These are phyloP conservation scores for Phaonia tiefii DNA, from an alignment of 2,888 invertebrate species.

Conservation along the genomic window DNA sequence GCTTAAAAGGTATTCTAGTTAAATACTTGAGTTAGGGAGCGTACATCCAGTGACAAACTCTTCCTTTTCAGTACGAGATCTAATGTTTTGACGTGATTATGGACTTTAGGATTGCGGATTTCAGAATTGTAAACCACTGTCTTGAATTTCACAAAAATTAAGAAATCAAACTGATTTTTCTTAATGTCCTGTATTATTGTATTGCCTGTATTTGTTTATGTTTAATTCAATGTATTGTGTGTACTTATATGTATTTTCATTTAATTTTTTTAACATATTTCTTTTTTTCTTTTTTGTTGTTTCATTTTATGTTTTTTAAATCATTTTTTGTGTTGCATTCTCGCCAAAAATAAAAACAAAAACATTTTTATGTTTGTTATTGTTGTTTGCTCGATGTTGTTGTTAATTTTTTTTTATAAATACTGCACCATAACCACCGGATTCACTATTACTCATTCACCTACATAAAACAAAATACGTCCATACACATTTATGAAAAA, in stretches of 20 bases:
- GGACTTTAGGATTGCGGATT: slow-evolving; percentile 38
- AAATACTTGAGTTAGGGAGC: too few species aligned
- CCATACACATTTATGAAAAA: slow-evolving; percentile 29
- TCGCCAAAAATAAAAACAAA: neutral
- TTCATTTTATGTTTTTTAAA: slow-evolving; percentile 70
- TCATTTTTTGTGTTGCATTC: slow-evolving; percentile 70
- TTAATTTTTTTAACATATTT: slow-evolving; percentile 40
- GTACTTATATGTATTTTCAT: slow-evolving; percentile 53
- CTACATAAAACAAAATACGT: slow-evolving; percentile 38
- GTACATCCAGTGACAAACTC: too few species aligned
- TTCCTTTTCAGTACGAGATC: too few species aligned
- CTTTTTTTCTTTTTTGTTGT: slow-evolving; percentile 53
- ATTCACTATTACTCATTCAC: slow-evolving; percentile 43
- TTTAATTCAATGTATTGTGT: slow-evolving; percentile 25
- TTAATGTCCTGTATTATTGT: too few species aligned
- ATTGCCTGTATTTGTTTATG: slow-evolving; percentile 12
- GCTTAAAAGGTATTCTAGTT: too few species aligned
- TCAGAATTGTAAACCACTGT: slow-evolving; percentile 58
- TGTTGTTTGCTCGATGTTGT: slow-evolving; percentile 15
- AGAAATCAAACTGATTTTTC: slow-evolving; percentile 62
- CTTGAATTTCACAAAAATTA: slow-evolving; percentile 60
- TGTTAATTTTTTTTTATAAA: neutral
- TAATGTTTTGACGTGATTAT: slow-evolving; percentile 36
- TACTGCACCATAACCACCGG: slow-evolving; percentile 43
- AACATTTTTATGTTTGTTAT: slow-evolving; percentile 12